Base-by-base conservation (phyloP, 2,113 vertebrate species). In the Puntigrus tetrazona region DNA sequence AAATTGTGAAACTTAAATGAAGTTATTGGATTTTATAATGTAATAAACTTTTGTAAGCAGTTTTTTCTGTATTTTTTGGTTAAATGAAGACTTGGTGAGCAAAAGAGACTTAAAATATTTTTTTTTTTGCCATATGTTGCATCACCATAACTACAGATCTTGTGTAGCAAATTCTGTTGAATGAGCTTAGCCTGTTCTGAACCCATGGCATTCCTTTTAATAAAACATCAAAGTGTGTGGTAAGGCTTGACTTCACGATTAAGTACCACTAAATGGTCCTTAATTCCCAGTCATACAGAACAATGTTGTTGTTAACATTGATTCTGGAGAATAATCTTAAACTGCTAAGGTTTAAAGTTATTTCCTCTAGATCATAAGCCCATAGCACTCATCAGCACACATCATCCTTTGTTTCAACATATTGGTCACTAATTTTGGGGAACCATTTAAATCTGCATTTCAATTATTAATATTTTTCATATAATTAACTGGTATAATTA, bases 351-450 rank as follows among this genome's bases (percentile, higher is more conserved):
- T 82, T 82, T 82, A 82, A 82, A 80, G 65, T 80, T 79, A 73
- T 45, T 72, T 70, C 65, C 41, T 82, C 14, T 50, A 38, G 29
- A 79, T 79, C 67, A 81, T 86, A 63, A 79, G 78, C 80, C 34
- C 74, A 81, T 76, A 84, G 82, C 73, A 85, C 83, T 86, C 82
- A 90, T 88, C 29, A 86, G 81, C 73, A 83, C 78, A 55, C 76
- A 50, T 88, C 88, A 87, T 87, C 76, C 85, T 89, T 89, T 86
- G 47, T 77, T 75, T 86, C 84, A 83, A 85, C 87, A 76, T 87
- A 83, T 47, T 78, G 52, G 55, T 61, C 83, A 87, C 63, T 76
- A 73, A 65, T 63, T 52, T 45, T 22, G 36, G 83, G 76, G 41
- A 61, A 81, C 16, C 25, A 29, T 75, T 75, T 31, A 50, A 75